Evolutionary conservation across 2,797 vertebrate genomes (phyloP).

Genomic region (Eurystomus glaucurus): DNA sequence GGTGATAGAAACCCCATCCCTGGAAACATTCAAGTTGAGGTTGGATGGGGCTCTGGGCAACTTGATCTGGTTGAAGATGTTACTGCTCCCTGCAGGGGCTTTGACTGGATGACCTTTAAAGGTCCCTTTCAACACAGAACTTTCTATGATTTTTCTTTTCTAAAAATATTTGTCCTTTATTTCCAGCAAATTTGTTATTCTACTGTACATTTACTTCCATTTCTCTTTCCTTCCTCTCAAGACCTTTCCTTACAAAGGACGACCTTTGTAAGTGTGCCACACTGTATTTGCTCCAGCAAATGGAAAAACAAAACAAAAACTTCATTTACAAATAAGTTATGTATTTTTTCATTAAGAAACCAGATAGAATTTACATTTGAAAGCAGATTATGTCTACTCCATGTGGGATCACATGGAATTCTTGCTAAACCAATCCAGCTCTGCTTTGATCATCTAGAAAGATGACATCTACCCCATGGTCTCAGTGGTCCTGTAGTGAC

Average conservation of each 20-base stretch:
- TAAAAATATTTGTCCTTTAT: not conserved
- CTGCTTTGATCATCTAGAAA: not conserved
- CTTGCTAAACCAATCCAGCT: not conserved
- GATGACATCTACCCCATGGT: not conserved
- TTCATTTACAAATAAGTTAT: not conserved
- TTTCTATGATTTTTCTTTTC: not conserved
- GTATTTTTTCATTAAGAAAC: not conserved
- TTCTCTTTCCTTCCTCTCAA: not conserved
- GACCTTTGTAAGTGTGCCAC: not conserved
- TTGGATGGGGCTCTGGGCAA: no score
- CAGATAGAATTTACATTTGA: not conserved
- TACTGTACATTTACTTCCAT: not conserved
- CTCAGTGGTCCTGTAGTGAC: not conserved
- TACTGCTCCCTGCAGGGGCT: no score
- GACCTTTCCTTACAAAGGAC: not conserved
- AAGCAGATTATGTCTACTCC: not conserved
- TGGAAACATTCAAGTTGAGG: no score
- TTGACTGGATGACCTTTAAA: no score
- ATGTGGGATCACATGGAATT: not conserved
- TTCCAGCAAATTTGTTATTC: not conserved
- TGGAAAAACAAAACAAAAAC: no score
- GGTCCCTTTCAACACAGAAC: no score
- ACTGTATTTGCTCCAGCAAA: not conserved
- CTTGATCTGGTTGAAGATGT: no score
- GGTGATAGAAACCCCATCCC: no score